Evolutionary conservation across 1,140 invertebrate genomes (phyloP).

Genomic region (Drosophila miranda): DNA sequence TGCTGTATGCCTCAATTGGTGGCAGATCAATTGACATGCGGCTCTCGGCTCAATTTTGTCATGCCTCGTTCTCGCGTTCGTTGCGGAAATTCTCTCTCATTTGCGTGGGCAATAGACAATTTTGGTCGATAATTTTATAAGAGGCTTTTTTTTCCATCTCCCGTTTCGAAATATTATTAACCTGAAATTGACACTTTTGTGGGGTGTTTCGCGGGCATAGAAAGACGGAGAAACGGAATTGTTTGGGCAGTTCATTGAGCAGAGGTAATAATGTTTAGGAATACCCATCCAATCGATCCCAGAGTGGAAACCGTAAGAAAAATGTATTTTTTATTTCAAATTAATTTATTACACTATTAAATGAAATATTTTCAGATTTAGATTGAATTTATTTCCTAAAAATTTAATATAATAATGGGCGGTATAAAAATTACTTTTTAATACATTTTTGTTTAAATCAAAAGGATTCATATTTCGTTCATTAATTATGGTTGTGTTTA

Average conservation of each 20-base stretch:
- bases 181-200: constrained; percentile 32
- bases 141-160: constrained; percentile 36
- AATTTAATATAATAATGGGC: too few relatives aligned
- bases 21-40: constrained; percentile 44
- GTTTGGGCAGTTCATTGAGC: constrained; percentile 2
- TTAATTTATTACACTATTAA: too few relatives aligned
- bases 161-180: constrained; percentile 28
- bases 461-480: too few relatives aligned
- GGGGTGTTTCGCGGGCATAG: constrained; percentile 24
- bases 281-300: too few relatives aligned
- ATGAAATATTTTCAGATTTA: too few relatives aligned
- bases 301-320: too few relatives aligned
- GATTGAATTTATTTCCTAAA: too few relatives aligned
- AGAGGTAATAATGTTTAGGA: neutral
- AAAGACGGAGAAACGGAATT: constrained; percentile 24
- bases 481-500: too few relatives aligned
- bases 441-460: too few relatives aligned
- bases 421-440: too few relatives aligned
- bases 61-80: constrained; percentile 29
- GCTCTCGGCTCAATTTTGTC: constrained; percentile 42
- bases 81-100: constrained; percentile 30
- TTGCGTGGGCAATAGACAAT: constrained; percentile 34
- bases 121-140: constrained; percentile 47
- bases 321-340: too few relatives aligned
- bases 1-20: constrained; percentile 22